Percentiles rank a stretch among this genome's conserved stretches.
Evolutionary conservation across 1,140 invertebrate species (phyloP).

Genomic region (Drosophila arizonae): DNA sequence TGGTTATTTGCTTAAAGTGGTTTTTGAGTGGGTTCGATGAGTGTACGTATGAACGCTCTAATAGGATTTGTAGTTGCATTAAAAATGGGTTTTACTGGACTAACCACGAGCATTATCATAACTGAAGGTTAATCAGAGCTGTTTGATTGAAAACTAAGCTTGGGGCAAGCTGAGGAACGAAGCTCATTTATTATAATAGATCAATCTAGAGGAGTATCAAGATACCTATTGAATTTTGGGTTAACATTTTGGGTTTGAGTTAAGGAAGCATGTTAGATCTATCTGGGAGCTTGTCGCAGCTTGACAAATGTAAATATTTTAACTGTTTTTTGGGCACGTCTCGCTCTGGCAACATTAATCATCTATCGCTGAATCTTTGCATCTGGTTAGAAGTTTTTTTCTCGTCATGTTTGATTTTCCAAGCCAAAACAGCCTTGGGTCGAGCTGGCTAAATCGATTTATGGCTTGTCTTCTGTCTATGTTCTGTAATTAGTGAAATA

Average conservation of each 20-base stretch:
- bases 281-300: neutral
- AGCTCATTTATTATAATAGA: constrained; percentile 4
- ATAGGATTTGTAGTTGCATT: constrained; percentile 32
- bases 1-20: constrained; percentile 11
- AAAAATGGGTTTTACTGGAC: constrained; percentile 19
- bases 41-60: constrained; percentile 11
- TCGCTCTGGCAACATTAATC: constrained; percentile 25
- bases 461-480: constrained; percentile 32
- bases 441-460: constrained; percentile 24
- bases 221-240: neutral
- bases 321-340: constrained; percentile 1
- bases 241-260: constrained; percentile 1
- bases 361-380: constrained; percentile 2
- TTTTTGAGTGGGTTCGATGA: constrained; percentile 3
- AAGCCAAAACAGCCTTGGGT: constrained; percentile 42
- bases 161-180: neutral
- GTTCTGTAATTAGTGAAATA: constrained; percentile 50
- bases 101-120: constrained; percentile 4
- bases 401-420: constrained; percentile 12
- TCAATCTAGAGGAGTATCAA: neutral
- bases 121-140: constrained; percentile 20
- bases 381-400: constrained; percentile 14
- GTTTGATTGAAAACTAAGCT: constrained; percentile 21
- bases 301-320: constrained; percentile 36
- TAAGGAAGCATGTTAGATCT: neutral